Percentiles rank a stretch among this genome's conserved stretches.
Evolutionary conservation across 2,888 invertebrate genomes (phyloP).

Genomic region (Eilema caniola): DNA sequence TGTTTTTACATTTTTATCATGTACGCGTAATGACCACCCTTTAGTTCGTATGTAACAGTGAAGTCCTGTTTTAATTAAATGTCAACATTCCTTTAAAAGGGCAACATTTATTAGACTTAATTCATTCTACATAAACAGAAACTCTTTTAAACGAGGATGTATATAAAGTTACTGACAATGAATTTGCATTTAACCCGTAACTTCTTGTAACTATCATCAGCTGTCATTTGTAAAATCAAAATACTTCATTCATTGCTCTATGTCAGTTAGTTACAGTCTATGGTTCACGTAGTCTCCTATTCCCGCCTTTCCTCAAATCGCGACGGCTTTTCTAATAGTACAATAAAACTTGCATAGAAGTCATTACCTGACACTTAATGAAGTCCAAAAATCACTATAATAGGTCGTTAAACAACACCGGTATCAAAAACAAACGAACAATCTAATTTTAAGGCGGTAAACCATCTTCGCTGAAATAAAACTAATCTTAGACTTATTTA

Average conservation of each 20-base stretch:
- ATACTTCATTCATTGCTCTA: neutral
- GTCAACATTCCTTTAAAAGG: slow-evolving; percentile 78
- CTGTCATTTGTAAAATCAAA: neutral
- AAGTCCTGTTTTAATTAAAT: slow-evolving; percentile 71
- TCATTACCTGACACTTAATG: neutral
- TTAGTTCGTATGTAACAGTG: slow-evolving; percentile 63
- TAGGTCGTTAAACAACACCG: neutral
- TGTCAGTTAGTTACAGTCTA: neutral
- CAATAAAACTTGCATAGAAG: no score
- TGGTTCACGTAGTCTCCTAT: neutral
- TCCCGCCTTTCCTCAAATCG: neutral
- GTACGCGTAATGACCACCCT: slow-evolving; percentile 60
- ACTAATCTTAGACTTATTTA: slow-evolving; percentile 51
- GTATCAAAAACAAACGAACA: slow-evolving; percentile 7
- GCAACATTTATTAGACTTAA: slow-evolving; percentile 68
- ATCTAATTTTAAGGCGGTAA: slow-evolving; percentile 13
- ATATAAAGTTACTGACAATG: slow-evolving; percentile 40
- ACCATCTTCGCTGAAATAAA: slow-evolving; percentile 26
- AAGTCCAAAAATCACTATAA: neutral
- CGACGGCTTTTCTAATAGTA: neutral
- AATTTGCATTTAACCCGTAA: neutral
- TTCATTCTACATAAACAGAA: slow-evolving; percentile 54
- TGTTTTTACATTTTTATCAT: slow-evolving; percentile 54
- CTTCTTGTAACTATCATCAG: neutral
- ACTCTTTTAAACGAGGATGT: slow-evolving; percentile 58